Conservation (phyloP, 2,113 vertebrate species). For the Colius striatus region DNA sequence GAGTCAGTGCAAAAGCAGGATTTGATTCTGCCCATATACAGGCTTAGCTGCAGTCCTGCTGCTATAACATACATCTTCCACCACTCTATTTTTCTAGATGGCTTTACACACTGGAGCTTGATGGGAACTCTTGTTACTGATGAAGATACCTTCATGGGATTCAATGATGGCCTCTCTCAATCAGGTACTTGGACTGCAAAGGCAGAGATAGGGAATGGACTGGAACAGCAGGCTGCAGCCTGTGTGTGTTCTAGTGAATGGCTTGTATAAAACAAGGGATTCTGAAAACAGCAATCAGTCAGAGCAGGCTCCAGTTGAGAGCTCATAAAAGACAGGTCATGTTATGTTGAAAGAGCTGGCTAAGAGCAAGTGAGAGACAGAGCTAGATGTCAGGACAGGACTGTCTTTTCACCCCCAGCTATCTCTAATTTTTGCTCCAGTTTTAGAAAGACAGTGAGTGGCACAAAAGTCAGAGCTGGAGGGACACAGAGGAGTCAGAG, state of each 20-base stretch:
- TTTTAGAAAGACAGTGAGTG: neutral
- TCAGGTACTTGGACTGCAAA: slow-evolving; percentile 79
- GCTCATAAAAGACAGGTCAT: neutral
- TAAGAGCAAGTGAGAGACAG: neutral
- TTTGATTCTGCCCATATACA: neutral
- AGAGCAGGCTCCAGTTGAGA: neutral
- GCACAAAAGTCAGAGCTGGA: neutral
- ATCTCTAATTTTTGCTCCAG: neutral
- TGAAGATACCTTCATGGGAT: slow-evolving; percentile 91
- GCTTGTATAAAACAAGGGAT: neutral
- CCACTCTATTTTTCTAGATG: slow-evolving; percentile 75
- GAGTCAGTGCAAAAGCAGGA: neutral
- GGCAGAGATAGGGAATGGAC: neutral
- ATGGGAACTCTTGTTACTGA: slow-evolving; percentile 83
- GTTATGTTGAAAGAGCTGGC: neutral
- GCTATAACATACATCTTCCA: neutral
- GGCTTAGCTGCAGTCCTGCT: neutral
- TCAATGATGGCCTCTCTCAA: slow-evolving; percentile 88
- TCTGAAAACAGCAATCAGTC: neutral
- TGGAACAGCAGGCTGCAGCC: neutral
- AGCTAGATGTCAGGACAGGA: neutral
- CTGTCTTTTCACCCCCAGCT: neutral
- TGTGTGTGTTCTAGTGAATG: accelerated
- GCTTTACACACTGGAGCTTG: slow-evolving; percentile 93
- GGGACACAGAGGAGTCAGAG: too few relatives aligned